Evolutionary conservation across 2,888 invertebrate species (phyloP).

Genomic region (Biston stratarius): DNA sequence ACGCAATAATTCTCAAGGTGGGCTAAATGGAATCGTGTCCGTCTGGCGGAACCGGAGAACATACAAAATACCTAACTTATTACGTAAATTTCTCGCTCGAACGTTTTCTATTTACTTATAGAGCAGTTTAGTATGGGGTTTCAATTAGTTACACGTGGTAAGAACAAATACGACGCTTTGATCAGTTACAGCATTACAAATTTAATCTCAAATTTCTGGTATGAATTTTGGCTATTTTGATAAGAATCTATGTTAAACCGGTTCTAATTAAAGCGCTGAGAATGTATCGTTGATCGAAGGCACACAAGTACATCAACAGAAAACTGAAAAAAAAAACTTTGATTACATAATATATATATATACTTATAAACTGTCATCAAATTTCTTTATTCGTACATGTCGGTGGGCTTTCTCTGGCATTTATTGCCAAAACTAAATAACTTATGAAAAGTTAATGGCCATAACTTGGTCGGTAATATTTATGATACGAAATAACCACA

Average conservation of each 20-base stretch:
- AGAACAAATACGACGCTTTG: neutral
- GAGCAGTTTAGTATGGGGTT: slow-evolving; percentile 2
- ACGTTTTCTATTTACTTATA: slow-evolving; percentile 11
- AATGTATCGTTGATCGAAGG: too few species aligned
- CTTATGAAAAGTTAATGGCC: slow-evolving; percentile 24
- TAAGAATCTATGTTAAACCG: too few species aligned
- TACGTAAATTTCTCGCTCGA: slow-evolving; percentile 13
- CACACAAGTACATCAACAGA: too few species aligned
- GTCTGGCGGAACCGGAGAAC: slow-evolving; percentile 35
- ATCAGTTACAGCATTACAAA: neutral
- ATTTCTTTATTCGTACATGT: neutral
- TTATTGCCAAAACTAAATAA: slow-evolving; percentile 25
- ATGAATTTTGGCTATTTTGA: too few species aligned
- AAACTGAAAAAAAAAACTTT: too few species aligned
- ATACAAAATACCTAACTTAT: slow-evolving; percentile 31
- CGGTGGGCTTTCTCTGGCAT: neutral
- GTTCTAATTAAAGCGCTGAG: too few species aligned
- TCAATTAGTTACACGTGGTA: neutral
- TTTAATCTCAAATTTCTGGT: too few species aligned
- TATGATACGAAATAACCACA: slow-evolving; percentile 18
- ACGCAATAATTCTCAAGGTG: slow-evolving; percentile 37
- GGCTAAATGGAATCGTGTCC: slow-evolving; percentile 37
- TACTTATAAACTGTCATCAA: neutral
- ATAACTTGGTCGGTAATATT: slow-evolving; percentile 26
- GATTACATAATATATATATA: too few species aligned